These are phyloP conservation scores for Drosophila kepulauana DNA, from an alignment of 1,140 invertebrate species.

Conservation along the genomic window DNA sequence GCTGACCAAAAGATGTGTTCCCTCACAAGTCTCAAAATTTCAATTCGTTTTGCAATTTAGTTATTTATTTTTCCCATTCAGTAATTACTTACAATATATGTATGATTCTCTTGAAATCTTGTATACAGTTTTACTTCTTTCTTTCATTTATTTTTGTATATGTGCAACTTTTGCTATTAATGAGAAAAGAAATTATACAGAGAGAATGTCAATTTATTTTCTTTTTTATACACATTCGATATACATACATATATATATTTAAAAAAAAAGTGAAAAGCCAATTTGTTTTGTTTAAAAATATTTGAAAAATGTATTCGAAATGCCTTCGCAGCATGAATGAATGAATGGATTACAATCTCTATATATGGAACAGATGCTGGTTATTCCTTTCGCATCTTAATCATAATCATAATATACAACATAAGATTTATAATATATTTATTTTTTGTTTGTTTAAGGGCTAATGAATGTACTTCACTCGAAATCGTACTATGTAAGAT, in stretches of 20 bases:
- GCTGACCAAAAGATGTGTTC: slow-evolving; percentile 74
- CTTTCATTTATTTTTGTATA: neutral
- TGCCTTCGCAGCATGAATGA: slow-evolving; percentile 56
- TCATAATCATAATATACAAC: slow-evolving; percentile 53
- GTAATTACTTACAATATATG: slow-evolving; percentile 66
- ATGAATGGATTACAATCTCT: slow-evolving; percentile 39
- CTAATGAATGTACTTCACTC: slow-evolving; percentile 81
- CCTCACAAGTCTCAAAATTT: slow-evolving; percentile 13
- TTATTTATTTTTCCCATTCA: slow-evolving; percentile 72
- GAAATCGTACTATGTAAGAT: slow-evolving; percentile 73
- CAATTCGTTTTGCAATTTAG: slow-evolving; percentile 43
- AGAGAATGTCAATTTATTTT: slow-evolving; percentile 49
- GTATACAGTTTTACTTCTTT: slow-evolving; percentile 39
- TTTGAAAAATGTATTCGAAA: slow-evolving; percentile 74
- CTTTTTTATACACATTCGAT: slow-evolving; percentile 10
- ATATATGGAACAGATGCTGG: slow-evolving; percentile 61
- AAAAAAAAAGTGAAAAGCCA: slow-evolving; percentile 37
- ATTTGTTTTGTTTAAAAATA: slow-evolving; percentile 47
- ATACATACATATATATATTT: slow-evolving; percentile 24
- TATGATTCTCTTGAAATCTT: slow-evolving; percentile 58
- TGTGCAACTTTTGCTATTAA: slow-evolving; percentile 49
- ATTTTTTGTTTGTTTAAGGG: slow-evolving; percentile 44
- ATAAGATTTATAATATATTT: slow-evolving; percentile 54
- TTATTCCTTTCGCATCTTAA: slow-evolving; percentile 35
- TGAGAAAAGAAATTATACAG: slow-evolving; percentile 43